Base-by-base conservation (phyloP, 2,113 vertebrate species). In the Mandrillus leucophaeus region DNA sequence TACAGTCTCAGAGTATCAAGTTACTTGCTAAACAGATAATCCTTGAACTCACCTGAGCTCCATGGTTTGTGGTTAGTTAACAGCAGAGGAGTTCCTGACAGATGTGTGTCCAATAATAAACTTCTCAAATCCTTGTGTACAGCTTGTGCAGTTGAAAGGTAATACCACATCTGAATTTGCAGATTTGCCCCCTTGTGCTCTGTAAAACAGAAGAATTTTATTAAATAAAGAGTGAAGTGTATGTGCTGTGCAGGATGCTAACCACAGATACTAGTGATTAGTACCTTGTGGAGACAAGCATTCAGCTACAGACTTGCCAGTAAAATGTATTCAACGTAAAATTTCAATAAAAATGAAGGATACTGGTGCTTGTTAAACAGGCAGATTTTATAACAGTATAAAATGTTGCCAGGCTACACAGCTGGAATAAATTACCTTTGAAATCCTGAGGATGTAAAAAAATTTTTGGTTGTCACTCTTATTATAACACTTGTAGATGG, bases 161-260 rank as follows among this genome's bases (percentile, higher is more conserved):
- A 89, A 73, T 30, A n/a, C 84, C 94, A 94, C 45, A 52, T 93
- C 80, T 75, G 94, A 95, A 87, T 94, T 59, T 18, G 90, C 70
- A 83, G 52, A 52, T 66, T 13, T 66, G 72, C 43, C 50, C 81
- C 66, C 66, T 86, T 30, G 1, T n/a, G n/a, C 57, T 87, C 96
- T 89, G 18, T 73, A 59, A 93, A 93, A 70, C 1, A 52, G 66
- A 96, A 22, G 11, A 84, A 35, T 96, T 93, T 88, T 78, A 80
- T 92, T 55, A 92, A 93, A 61, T 55, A 95, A 57, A 93, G 50
- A 45, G 40, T 22, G 22, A 55, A 17, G 38, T 73, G 17, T 38
- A 40, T 22, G 20, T 55, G 52, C 43, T 48, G 17, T 48, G 40
- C 76, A 32, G n/a, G 38, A 43, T 40, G 38, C 70, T 81, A 55